phyloP scores from a whole-genome alignment of 2,888 invertebrate species.

The Deilephila porcellus region DNA sequence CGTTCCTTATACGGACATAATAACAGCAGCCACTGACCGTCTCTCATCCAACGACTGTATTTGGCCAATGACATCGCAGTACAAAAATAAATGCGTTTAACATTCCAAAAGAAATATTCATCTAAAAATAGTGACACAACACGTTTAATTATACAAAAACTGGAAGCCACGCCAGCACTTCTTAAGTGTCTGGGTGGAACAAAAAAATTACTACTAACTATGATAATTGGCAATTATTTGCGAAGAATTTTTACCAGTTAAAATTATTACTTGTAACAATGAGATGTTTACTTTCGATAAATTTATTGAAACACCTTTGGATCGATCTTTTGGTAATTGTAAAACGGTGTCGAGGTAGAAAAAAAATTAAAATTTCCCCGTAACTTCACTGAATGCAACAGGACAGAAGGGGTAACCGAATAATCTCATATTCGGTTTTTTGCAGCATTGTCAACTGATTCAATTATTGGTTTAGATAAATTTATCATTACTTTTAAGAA shows the following conservation, averaged over 20 bases:
- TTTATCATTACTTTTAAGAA: too few species aligned
- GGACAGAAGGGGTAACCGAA: not conserved
- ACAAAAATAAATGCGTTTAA: not conserved
- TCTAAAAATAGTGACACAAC: conserved; percentile 2
- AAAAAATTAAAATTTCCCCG: not conserved
- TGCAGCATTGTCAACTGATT: too few species aligned
- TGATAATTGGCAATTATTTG: conserved; percentile 19
- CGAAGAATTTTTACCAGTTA: not conserved
- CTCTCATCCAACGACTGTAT: not conserved
- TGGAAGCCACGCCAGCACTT: conserved; percentile 1
- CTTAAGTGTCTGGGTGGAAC: not conserved
- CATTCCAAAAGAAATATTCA: not conserved
- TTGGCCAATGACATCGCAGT: not conserved
- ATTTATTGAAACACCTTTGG: conserved; percentile 11
- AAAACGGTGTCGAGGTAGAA: not conserved
- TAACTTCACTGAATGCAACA: not conserved
- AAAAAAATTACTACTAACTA: conserved; percentile 12
- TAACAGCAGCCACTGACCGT: not conserved
- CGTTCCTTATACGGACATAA: not conserved
- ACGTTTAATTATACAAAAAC: not conserved
- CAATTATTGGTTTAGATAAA: too few species aligned
- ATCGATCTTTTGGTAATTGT: not conserved
- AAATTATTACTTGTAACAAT: conserved; percentile 3
- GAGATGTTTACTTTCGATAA: conserved; percentile 6
- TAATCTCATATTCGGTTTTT: not conserved